Evolutionary conservation across 2,113 vertebrate genomes (phyloP), one percentile per base, ranked within the genome.

Genomic region (Oncorhynchus kisutch): DNA sequence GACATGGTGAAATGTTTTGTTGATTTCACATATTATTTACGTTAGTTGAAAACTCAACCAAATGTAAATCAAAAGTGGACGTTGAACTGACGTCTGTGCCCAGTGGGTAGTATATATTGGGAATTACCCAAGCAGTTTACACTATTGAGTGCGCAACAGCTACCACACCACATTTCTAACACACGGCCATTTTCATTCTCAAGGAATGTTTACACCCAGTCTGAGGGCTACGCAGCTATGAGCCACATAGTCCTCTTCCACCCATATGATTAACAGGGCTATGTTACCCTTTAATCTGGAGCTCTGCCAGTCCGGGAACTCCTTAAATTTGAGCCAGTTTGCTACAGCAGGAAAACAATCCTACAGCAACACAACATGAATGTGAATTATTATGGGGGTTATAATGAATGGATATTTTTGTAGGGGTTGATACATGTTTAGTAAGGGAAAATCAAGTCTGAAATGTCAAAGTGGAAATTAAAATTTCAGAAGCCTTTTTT

Each of bases 191-290:
- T 22, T 64, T 64, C 62, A 73, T 72, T 71, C 51, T 69, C 68
- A 78, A 70, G 59, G 82, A 80, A 80, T 80, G 79, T 76, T 74
- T 39, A 72, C 57, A 76, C 72, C 76, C 72, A 60, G 49, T 60
- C 57, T 45, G 57, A 18, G 59, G 29, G 27, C 24, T 54, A 22
- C 31, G 16, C 31, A 34, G 57, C 18, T 20, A 72, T n/a, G 57
- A 9, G 24, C 71, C 70, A 72, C 78, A 67, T 65, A 74, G 62
- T 67, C 70, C 72, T 83, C 73, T 76, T 79, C 78, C 76, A 78
- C 85, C 79, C 82, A 69, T 76, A 84, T 77, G 78, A 80, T 76
- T 81, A 78, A 84, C 72, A 67, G 34, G 49, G 24, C 70, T 16
- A 5, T 75, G 72, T 74, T 79, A 77, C 20, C 75, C 20, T 82